phyloP scores from a whole-genome alignment of 2,113 vertebrate species.

The Pangasianodon hypophthalmus region DNA sequence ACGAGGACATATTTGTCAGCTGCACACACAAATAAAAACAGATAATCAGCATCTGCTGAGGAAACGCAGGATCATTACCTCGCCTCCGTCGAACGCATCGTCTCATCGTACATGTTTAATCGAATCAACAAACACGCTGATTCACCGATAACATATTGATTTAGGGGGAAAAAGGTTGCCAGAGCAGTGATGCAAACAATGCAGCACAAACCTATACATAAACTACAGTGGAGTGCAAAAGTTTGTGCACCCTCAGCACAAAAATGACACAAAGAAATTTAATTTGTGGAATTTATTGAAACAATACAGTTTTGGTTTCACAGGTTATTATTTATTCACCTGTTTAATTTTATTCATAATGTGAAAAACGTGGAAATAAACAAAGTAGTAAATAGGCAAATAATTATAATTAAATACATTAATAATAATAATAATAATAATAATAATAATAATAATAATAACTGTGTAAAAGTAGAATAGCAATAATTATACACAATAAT shows the following conservation, averaged over 20 bases:
- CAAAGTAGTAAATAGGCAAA: neutral
- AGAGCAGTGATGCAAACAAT: slow-evolving; percentile 10
- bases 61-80: slow-evolving; percentile 36
- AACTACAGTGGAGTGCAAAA: slow-evolving; percentile 19
- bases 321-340: neutral
- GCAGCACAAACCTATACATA: slow-evolving; percentile 11
- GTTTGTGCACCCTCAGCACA: neutral
- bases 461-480: neutral
- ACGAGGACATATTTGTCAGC: slow-evolving; percentile 43
- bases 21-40: slow-evolving; percentile 44
- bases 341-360: neutral
- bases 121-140: neutral
- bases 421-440: neutral
- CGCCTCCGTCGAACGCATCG: neutral
- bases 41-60: slow-evolving; percentile 36
- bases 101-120: neutral
- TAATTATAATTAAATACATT: neutral
- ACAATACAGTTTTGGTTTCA: neutral
- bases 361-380: neutral
- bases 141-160: neutral
- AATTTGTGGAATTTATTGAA: neutral
- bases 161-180: neutral
- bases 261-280: neutral
- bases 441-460: neutral
- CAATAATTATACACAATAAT: neutral